Base-by-base conservation (phyloP, 2,888 invertebrate species). In the Noctua fimbriata region DNA sequence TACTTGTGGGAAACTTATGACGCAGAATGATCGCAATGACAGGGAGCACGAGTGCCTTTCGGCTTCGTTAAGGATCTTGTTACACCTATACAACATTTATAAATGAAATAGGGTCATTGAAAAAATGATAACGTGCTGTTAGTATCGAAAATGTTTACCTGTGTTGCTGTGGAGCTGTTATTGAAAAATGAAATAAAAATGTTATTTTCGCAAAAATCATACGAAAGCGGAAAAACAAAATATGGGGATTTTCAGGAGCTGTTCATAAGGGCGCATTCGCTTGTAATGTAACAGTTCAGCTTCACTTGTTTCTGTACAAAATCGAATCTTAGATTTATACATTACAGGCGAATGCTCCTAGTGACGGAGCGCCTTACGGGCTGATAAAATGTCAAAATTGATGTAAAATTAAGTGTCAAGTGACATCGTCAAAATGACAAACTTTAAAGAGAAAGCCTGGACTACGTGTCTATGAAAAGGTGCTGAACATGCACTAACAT, bases 131-230 rank as follows among this genome's bases (percentile, higher is more conserved):
- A 21, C 21, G 24, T 21, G 32, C 6, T 65, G 41, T 63, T 69
- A 82, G 49, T 78, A 84, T 65, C 49, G 16, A 41, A 82, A 73
- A 49, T 66, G 14, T 21, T 83, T 85, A 85, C 85, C 85, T 83
- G 83, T 32, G 69, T 63, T 55, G 73, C 44, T 73, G 76, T 82
- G 49, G 63, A 77, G 76, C 84, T 84, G 84, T 72, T 66, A 78
- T 66, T 79, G 63, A 10, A 79, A 76, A 82, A 71, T 49, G 0
- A 32, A 63, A 67, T 28, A 63, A 47, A 47, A 63, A 47, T n/a
- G 36, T 74, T 79, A 82, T 36, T 82, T 28, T 73, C 12, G 14
- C 24, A 12, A 10, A 55, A 36, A 2, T 47, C 49, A 21, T 81
- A 28, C 2, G 14, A 28, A 71, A 58, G 14, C 0, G 10, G 12